Percentiles rank a stretch among this genome's conserved stretches.
These are phyloP conservation scores for Paramormyrops kingsleyae DNA, from an alignment of 2,113 vertebrate genomes.

Conservation along the genomic window DNA sequence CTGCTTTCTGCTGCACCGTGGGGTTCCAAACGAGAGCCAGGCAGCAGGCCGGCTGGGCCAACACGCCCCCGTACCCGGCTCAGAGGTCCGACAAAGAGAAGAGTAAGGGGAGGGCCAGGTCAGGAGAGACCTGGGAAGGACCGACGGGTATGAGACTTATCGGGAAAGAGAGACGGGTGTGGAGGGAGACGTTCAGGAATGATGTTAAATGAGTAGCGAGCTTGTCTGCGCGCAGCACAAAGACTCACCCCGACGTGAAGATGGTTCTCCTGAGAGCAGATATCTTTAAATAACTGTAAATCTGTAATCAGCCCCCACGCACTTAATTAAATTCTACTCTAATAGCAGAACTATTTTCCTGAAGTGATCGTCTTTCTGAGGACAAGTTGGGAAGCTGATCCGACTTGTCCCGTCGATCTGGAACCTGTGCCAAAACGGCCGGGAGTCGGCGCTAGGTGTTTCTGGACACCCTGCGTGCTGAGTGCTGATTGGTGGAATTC, in stretches of 20 bases:
- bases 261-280: constrained; percentile 37
- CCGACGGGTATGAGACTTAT: not conserved
- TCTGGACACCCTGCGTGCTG: constrained; percentile 51
- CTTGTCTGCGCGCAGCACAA: not conserved
- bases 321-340: constrained; percentile 68
- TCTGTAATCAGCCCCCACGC: constrained; percentile 62
- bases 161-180: not conserved
- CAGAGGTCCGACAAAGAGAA: constrained; percentile 19
- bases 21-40: constrained; percentile 34
- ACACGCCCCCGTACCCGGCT: constrained; percentile 28
- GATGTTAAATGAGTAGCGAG: not conserved
- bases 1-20: constrained; percentile 35
- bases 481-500: constrained; percentile 57
- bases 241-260: not conserved
- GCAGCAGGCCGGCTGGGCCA: constrained; percentile 33
- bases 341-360: constrained; percentile 67
- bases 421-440: constrained; percentile 55
- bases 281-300: constrained; percentile 43
- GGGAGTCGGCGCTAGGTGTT: constrained; percentile 51
- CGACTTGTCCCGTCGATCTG: constrained; percentile 67
- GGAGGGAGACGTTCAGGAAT: not conserved
- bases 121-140: not conserved
- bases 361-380: constrained; percentile 63
- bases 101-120: not conserved
- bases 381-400: constrained; percentile 67